phyloP scores from a whole-genome alignment of 2,797 vertebrate genomes.

The Nannoperca australis region DNA sequence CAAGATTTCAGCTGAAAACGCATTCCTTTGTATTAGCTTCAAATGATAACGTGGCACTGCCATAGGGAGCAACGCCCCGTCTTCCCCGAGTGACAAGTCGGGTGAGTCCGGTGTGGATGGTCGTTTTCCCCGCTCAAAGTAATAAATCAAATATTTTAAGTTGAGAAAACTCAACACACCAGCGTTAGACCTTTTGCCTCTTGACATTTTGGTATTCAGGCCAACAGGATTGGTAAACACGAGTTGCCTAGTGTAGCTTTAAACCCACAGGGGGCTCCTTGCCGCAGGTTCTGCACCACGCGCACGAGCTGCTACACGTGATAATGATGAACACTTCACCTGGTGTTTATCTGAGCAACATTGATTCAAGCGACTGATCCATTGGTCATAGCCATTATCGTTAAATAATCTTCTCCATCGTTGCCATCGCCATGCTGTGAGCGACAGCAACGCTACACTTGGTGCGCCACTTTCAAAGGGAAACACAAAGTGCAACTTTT shows the following conservation, averaged over 20 bases:
- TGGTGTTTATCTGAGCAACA: slow-evolving; percentile 29
- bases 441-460: slow-evolving; percentile 40
- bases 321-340: slow-evolving; percentile 39
- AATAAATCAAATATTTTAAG: slow-evolving; percentile 1
- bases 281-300: slow-evolving; percentile 30
- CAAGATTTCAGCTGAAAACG: slow-evolving; percentile 39
- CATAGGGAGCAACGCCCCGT: slow-evolving; percentile 19
- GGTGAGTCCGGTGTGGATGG: slow-evolving; percentile 10
- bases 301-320: slow-evolving; percentile 62
- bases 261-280: slow-evolving; percentile 31
- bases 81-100: background rate
- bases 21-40: slow-evolving; percentile 14
- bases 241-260: slow-evolving; percentile 68
- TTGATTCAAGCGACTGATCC: background rate
- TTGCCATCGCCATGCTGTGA: slow-evolving; percentile 43
- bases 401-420: slow-evolving; percentile 30
- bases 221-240: slow-evolving; percentile 18
- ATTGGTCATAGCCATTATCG: slow-evolving; percentile 5
- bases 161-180: slow-evolving; percentile 38
- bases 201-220: slow-evolving; percentile 11
- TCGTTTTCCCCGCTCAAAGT: slow-evolving; percentile 15
- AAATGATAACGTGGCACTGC: slow-evolving; percentile 32
- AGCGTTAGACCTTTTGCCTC: slow-evolving; percentile 33
- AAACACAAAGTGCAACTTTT: slow-evolving; percentile 75
- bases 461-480: slow-evolving; percentile 54